Base-by-base conservation (phyloP, 2,888 invertebrate genomes). In the Hyalella azteca region DNA sequence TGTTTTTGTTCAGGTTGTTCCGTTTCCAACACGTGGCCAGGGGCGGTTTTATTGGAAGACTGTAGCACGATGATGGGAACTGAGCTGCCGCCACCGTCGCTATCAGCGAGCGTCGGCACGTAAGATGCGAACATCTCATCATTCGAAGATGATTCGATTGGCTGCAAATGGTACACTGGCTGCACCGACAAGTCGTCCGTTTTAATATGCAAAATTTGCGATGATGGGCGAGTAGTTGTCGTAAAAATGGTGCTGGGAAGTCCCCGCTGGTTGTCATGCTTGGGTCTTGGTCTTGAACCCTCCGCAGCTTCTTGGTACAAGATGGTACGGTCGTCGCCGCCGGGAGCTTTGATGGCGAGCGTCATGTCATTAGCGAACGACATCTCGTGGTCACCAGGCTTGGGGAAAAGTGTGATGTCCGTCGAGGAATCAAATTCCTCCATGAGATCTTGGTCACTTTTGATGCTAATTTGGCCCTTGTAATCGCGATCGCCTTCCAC, bases 401-500 rank as follows among this genome's bases (percentile, higher is more conserved):
- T 54, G 1, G 54, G 54, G 54, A 54, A 54, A 9, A 54, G 29
- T 15, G 66, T 19, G 66, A 66, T 66, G 19, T 36, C 66, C 3
- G 66, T 36, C 13, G 66, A 66, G 7, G 66, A 66, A 29, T 66
- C 15, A 22, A 66, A 66, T 9, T 66, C 66, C 36, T 66, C 66
- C 66, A 66, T 36, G 3, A 66, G 66, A 66, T 66, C 66, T 36
- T 66, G 66, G 29, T 66, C 66, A 66, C 39, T 66, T 36, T 66
- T 66, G 32, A 66, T 66, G 9, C 36, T 66, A 15, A 66, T 66
- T 13, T 66, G 66, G 3, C 66, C 66, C 36, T 66, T 66, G 36
- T 36, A 66, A 32, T 66, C 66, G 36, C 66, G 66, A 29, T 66
- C 66, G 29, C 29, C 36, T n/a, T n/a, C 66, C 26, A 66, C 66